These are phyloP conservation scores for Matsumurasca onukii DNA, from an alignment of 1,140 invertebrate genomes.

Conservation along the genomic window DNA sequence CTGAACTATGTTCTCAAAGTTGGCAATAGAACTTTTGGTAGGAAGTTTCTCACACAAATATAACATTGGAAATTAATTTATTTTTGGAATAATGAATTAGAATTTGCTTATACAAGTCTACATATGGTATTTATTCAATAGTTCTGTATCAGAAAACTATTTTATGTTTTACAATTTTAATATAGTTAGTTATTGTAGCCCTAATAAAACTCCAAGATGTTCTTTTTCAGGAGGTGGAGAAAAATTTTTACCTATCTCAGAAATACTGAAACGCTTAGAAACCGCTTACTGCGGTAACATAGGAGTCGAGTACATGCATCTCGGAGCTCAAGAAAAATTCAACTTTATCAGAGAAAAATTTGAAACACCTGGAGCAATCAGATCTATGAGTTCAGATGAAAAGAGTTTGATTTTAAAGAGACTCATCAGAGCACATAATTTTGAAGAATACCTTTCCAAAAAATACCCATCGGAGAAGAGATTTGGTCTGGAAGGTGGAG, in stretches of 20 bases:
- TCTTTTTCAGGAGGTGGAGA: slow-evolving; percentile 22
- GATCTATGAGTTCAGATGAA: background rate
- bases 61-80: no score
- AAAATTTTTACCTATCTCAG: background rate
- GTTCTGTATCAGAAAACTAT: no score
- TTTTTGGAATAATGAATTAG: no score
- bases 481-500: slow-evolving; percentile 98
- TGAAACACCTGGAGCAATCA: background rate
- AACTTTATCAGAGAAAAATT: slow-evolving; percentile 17
- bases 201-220: no score
- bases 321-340: background rate
- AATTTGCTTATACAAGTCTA: no score
- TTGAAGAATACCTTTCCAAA: slow-evolving; percentile 95
- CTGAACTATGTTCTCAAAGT: no score
- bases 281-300: slow-evolving; percentile 19
- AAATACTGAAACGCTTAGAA: slow-evolving; percentile 27
- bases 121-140: no score
- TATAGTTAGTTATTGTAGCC: no score
- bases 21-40: no score
- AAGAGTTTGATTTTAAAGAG: slow-evolving; percentile 15
- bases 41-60: no score
- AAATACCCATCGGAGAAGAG: slow-evolving; percentile 99
- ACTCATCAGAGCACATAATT: slow-evolving; percentile 46
- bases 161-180: no score
- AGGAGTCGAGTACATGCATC: slow-evolving; percentile 31